phyloP scores from a whole-genome alignment of 1,140 invertebrate species.

The Caenorhabditis remanei region DNA sequence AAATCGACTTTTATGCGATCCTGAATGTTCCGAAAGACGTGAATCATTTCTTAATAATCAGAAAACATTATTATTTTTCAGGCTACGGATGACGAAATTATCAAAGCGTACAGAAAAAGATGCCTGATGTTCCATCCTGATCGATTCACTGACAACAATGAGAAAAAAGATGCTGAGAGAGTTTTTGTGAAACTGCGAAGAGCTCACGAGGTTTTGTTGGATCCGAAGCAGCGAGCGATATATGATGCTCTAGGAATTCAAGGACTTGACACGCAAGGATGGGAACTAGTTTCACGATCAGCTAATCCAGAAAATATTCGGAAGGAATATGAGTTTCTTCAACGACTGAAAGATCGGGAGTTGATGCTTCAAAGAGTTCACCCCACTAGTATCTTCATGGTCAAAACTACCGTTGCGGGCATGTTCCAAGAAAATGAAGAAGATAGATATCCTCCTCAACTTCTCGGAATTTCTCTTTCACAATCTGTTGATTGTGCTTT shows the following conservation, averaged over 20 bases:
- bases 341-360: slow-evolving; percentile 72
- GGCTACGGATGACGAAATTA: slow-evolving; percentile 75
- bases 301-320: slow-evolving; percentile 67
- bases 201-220: slow-evolving; percentile 73
- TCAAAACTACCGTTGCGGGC: slow-evolving; percentile 46
- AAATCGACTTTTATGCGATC: slow-evolving; percentile 75
- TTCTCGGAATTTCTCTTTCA: slow-evolving; percentile 70
- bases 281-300: slow-evolving; percentile 72
- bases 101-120: slow-evolving; percentile 73
- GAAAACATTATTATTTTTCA: slow-evolving; percentile 58
- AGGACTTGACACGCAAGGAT: slow-evolving; percentile 72
- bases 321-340: slow-evolving; percentile 75
- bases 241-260: slow-evolving; percentile 74
- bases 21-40: slow-evolving; percentile 74
- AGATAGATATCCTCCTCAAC: slow-evolving; percentile 67
- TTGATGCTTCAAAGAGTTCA: slow-evolving; percentile 75
- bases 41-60: slow-evolving; percentile 52
- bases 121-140: slow-evolving; percentile 77
- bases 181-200: slow-evolving; percentile 73
- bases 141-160: slow-evolving; percentile 71
- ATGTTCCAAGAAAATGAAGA: slow-evolving; percentile 22
- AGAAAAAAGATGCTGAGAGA: slow-evolving; percentile 73
- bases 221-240: slow-evolving; percentile 74
- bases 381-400: slow-evolving; percentile 68
- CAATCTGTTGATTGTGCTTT: slow-evolving; percentile 72